Percentiles rank a stretch among this genome's conserved stretches.
phyloP scores from a whole-genome alignment of 30 jellyfish, hydroid and myxozoan genomes.

The Rhopilema esculentum region DNA sequence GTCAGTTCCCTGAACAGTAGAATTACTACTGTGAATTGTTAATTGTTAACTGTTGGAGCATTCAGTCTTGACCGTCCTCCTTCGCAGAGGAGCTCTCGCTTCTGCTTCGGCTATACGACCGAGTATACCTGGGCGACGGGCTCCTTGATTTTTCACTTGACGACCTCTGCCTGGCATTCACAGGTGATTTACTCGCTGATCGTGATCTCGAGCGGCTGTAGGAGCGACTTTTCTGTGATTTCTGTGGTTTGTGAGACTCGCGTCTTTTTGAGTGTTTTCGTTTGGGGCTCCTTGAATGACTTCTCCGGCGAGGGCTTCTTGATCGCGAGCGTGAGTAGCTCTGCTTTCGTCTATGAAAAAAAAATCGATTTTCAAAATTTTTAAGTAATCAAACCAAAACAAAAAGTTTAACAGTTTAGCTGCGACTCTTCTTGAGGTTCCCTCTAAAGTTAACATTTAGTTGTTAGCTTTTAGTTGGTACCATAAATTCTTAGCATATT shows the following conservation, averaged over 20 bases:
- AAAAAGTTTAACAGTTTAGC: too few species aligned
- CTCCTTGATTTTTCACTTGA: slow-evolving; percentile 39
- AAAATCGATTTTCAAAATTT: neutral
- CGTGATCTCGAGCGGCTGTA: slow-evolving; percentile 59
- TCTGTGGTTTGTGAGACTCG: slow-evolving; percentile 7
- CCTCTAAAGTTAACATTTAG: too few species aligned
- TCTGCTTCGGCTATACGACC: slow-evolving; percentile 48
- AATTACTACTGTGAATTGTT: neutral
- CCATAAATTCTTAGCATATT: too few species aligned
- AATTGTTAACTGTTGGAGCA: neutral
- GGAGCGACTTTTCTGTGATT: slow-evolving; percentile 25
- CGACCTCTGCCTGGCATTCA: slow-evolving; percentile 28
- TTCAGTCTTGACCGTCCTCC: slow-evolving; percentile 15
- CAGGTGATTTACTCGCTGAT: slow-evolving; percentile 42
- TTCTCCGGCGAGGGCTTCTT: slow-evolving; percentile 70
- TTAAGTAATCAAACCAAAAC: too few species aligned
- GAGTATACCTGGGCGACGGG: slow-evolving; percentile 36
- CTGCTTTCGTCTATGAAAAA: slow-evolving; percentile 31
- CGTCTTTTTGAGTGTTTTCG: slow-evolving; percentile 21
- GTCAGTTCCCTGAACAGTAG: neutral
- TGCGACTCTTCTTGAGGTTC: too few species aligned
- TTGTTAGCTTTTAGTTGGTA: too few species aligned
- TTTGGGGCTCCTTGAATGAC: slow-evolving; percentile 62
- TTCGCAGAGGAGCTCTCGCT: slow-evolving; percentile 34
- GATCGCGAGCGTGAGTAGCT: slow-evolving; percentile 67